Base-by-base conservation (phyloP, 2,888 invertebrate species). In the Bhutanitis thaidina region DNA sequence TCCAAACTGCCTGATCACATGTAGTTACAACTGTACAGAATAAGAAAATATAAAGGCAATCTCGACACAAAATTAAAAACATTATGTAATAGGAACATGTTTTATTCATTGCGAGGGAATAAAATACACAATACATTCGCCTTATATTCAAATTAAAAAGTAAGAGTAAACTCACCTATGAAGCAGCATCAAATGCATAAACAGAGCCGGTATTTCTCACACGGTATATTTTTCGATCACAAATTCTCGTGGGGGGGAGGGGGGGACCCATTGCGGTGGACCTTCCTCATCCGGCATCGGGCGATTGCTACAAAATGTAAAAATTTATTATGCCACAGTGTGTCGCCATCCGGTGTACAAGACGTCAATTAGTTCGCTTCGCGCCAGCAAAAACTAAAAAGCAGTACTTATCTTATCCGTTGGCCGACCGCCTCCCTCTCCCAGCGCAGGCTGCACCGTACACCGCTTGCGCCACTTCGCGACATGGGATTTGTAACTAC, bases 251-350 rank as follows among this genome's bases (percentile, higher is more conserved):
- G n/a, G n/a, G n/a, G n/a, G n/a, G n/a, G n/a, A n/a, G 59, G 64
- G 56, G 36, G 14, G 15, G 37, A 43, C 27, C 43, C 49, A 20
- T 12, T 43, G 27, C 59, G 57, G 63, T 61, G 65, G 67, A 64
- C 48, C 55, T 40, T 57, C 64, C 63, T 85, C 83, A 86, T 63
- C 82, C 85, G 66, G 83, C 84, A 62, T 82, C 85, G 66, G 82
- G 70, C 61, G 79, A 64, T 65, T 59, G 83, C 86, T 86, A 85
- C 79, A 86, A 86, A 84, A 85, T 69, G 75, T 77, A 82, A 83
- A 84, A 69, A 77, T 64, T 75, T 62, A 77, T 84, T 80, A 84
- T 77, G 77, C 73, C 77, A 77, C 70, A 69, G 67, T 74, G 70
- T 69, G 76, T 71, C 70, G 69, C 59, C 58, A 55, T 41, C 44